Evolutionary conservation across 2,797 vertebrate genomes (phyloP), one percentile per base, ranked within the genome.

Genomic region (Stomatorhinus walkeri): DNA sequence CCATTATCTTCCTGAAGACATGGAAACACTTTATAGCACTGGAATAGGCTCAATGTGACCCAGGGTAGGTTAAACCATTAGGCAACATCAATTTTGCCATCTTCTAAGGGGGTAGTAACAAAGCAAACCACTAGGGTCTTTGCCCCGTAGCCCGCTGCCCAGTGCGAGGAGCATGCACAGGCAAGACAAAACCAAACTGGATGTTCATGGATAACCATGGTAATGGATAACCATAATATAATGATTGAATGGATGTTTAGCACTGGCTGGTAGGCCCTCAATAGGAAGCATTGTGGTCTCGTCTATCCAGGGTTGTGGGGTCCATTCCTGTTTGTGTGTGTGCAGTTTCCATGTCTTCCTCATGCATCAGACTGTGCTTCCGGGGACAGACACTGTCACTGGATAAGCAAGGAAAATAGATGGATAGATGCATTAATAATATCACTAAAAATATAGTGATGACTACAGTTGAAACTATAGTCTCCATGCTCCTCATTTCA

Each of bases 1-100:
- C 81, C 81, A 51, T 84, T 84, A 51, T 48, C 46, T 84, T 84
- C 48, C 81, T n/a, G 10, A 52, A 32, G 84, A 86, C 84, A 85
- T 51, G 14, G 48, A 52, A 84, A 24, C 81, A 28, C 40, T 46
- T 46, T 84, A 49, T 49, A 49, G 48, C n/a, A 16, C n/a, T n/a
- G 48, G 46, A 84, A 36, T 72, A 36, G 28, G 4, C 64, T 72
- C 64, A 72, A 14, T 72, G 12, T 36, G 64, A 72, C 64, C 28
- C 28, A 36, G 64, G 28, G 28, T 72, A 36, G 64, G 28, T 72
- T 14, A 72, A 72, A 32, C 28, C 28, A 72, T 72, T 72, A 72
- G 64, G 28, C 28, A 36, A 36, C 64, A 36, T 72, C 64, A 12
- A 14, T 12, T 72, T 72, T 36, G 12, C 64, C 64, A 72, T 32